Evolutionary conservation across 2,113 vertebrate genomes (phyloP).

Genomic region (Chloropsis hardwickii): DNA sequence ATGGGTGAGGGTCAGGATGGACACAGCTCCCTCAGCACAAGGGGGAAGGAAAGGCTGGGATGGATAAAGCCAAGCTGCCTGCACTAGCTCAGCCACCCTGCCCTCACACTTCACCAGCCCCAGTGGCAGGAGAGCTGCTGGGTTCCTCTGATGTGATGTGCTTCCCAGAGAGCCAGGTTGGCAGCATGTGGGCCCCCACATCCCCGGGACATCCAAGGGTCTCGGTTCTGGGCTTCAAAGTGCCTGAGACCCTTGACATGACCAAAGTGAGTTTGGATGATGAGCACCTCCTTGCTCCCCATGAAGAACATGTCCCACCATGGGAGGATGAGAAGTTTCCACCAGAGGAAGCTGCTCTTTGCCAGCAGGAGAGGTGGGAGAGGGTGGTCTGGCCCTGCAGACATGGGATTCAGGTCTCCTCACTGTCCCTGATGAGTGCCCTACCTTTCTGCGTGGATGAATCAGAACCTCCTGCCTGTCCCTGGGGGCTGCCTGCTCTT

Average conservation of each 20-base stretch:
- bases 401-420: neutral
- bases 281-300: neutral
- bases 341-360: neutral
- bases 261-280: neutral
- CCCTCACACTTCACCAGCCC: neutral
- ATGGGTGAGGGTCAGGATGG: neutral
- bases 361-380: neutral
- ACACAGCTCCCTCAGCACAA: neutral
- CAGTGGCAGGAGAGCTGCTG: neutral
- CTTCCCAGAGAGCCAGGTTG: neutral
- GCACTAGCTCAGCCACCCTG: neutral
- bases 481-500: neutral
- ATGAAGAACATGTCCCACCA: neutral
- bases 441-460: neutral
- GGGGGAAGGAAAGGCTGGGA: neutral
- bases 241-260: neutral
- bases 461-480: neutral
- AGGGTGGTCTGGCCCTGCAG: neutral
- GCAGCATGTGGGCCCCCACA: too few species aligned
- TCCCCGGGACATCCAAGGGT: neutral
- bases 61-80: neutral
- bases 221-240: neutral
- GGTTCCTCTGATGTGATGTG: accelerated
- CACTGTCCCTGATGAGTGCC: accelerated
- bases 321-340: neutral